Evolutionary conservation across 2,888 invertebrate species (phyloP).

Genomic region (Galeruca laticollis): DNA sequence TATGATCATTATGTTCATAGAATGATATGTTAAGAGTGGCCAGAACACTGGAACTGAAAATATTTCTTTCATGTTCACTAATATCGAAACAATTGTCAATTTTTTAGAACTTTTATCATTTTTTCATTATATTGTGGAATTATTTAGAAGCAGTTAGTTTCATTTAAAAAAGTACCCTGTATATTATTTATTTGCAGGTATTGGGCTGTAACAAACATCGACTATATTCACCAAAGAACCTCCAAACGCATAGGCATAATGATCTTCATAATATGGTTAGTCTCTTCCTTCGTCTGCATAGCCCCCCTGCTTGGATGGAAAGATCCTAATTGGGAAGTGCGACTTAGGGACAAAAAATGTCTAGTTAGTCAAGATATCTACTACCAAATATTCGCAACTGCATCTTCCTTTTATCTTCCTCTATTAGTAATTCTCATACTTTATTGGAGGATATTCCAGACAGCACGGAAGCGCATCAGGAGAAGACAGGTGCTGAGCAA

Average conservation of each 20-base stretch:
- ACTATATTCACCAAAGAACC: conserved; percentile 88
- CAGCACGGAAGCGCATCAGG: conserved; percentile 88
- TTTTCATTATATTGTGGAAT: too few species aligned
- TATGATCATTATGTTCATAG: too few species aligned
- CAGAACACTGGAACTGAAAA: too few species aligned
- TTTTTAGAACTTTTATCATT: too few species aligned
- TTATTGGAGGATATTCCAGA: conserved; percentile 92
- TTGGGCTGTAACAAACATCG: conserved; percentile 49
- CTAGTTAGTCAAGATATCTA: conserved; percentile 88
- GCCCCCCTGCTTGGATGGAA: conserved; percentile 92
- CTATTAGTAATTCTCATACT: conserved; percentile 86
- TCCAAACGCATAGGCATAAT: conserved; percentile 81
- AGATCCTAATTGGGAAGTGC: conserved; percentile 72
- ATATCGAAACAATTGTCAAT: too few species aligned
- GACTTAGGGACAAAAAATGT: conserved; percentile 77
- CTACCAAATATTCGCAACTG: conserved; percentile 90
- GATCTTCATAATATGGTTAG: conserved; percentile 87
- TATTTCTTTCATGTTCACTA: too few species aligned
- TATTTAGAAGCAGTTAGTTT: too few species aligned
- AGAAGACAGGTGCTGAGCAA: conserved; percentile 72
- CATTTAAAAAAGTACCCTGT: too few species aligned
- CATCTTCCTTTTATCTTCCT: conserved; percentile 92
- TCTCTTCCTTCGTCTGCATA: conserved; percentile 86
- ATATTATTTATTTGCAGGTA: conserved; percentile 36
- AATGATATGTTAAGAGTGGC: too few species aligned